phyloP scores from a whole-genome alignment of 2,797 vertebrate species.

The Amphiprion clarkii region DNA sequence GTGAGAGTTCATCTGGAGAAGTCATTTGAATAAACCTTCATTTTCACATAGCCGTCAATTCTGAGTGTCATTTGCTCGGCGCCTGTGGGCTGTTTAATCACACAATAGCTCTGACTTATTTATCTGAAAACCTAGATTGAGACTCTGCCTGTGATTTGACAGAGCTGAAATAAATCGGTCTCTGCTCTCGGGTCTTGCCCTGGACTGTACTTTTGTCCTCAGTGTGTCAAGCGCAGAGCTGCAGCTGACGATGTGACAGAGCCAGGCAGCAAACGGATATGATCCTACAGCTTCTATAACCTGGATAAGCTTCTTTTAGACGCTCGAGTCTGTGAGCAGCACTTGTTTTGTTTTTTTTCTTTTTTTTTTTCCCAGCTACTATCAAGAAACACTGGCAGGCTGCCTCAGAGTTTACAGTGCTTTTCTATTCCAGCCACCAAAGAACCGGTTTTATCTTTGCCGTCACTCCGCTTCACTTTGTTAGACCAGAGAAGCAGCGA shows the following conservation, averaged over 20 bases:
- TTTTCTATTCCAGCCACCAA: constrained; percentile 72
- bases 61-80: constrained; percentile 49
- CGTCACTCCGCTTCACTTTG: constrained; percentile 72
- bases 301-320: constrained; percentile 68
- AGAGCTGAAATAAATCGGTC: constrained; percentile 45
- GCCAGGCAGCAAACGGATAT: constrained; percentile 60
- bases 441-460: constrained; percentile 77
- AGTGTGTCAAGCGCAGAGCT: constrained; percentile 40
- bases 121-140: constrained; percentile 45
- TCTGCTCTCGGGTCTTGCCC: constrained; percentile 41
- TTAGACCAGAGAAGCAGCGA: constrained; percentile 61
- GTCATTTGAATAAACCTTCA: constrained; percentile 67
- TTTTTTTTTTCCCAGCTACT: constrained; percentile 42
- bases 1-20: constrained; percentile 59
- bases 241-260: constrained; percentile 52
- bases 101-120: constrained; percentile 56
- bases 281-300: constrained; percentile 61
- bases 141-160: constrained; percentile 40
- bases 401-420: constrained; percentile 71
- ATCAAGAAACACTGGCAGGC: constrained; percentile 73
- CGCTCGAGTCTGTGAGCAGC: constrained; percentile 60
- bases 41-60: constrained; percentile 64
- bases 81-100: constrained; percentile 61
- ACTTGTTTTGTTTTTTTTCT: constrained; percentile 35
- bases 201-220: constrained; percentile 38